Evolutionary conservation across 2,888 invertebrate genomes (phyloP).

Genomic region (Athalia rosae): DNA sequence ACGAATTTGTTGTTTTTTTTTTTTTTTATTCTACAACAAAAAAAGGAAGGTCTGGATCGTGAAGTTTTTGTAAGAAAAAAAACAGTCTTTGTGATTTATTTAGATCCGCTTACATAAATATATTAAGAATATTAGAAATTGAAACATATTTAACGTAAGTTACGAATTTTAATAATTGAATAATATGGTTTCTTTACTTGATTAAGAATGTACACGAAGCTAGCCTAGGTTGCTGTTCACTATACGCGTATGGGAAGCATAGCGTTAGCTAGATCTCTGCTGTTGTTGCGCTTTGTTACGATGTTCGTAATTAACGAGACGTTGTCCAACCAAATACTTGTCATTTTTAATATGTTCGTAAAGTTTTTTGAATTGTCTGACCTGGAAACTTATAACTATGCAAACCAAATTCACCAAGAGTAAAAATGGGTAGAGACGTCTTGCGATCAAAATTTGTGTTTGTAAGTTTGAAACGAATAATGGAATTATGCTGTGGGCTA

Average conservation of each 20-base stretch:
- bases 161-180: constrained; percentile 5
- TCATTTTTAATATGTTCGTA: constrained; percentile 99
- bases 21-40: not conserved
- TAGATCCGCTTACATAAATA: constrained; percentile 64
- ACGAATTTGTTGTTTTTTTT: not conserved
- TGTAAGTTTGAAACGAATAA: constrained; percentile 80
- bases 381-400: constrained; percentile 87
- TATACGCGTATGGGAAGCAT: not conserved
- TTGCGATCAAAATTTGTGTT: constrained; percentile 84
- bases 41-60: too few species aligned
- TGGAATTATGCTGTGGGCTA: constrained; percentile 86
- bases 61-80: constrained; percentile 53
- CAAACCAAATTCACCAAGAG: constrained; percentile 82
- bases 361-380: constrained; percentile 93
- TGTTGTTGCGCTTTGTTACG: constrained; percentile 77
- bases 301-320: constrained; percentile 97
- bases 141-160: constrained; percentile 59
- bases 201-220: constrained; percentile 46
- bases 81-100: constrained; percentile 65
- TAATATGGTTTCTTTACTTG: constrained; percentile 6
- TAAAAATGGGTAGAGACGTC: constrained; percentile 93
- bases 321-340: constrained; percentile 97
- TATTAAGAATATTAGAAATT: constrained; percentile 63
- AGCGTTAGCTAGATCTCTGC: constrained; percentile 62
- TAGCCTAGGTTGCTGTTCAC: constrained; percentile 27